These are phyloP conservation scores for Catocala sponsa DNA, from an alignment of 2,888 invertebrate species.

Conservation along the genomic window DNA sequence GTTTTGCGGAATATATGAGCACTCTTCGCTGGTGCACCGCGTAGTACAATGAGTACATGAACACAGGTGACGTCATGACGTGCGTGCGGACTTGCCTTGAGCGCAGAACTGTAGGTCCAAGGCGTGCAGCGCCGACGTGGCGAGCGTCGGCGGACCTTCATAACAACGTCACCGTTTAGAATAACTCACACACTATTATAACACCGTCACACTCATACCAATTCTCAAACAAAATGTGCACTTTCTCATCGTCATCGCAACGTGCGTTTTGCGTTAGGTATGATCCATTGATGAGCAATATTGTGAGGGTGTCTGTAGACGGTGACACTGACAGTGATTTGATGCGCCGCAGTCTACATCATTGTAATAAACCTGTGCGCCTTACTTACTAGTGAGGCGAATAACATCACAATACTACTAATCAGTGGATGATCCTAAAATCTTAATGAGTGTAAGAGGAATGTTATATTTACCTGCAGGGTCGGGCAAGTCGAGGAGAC, in stretches of 20 bases:
- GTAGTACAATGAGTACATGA: conserved; percentile 11
- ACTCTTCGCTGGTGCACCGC: neutral
- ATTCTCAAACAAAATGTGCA: too few relatives aligned
- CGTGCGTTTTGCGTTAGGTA: too few relatives aligned
- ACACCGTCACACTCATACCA: conserved; percentile 1
- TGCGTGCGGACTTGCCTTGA: conserved; percentile 76
- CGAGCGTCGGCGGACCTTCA: conserved; percentile 84
- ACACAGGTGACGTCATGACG: conserved; percentile 25
- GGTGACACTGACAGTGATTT: too few relatives aligned
- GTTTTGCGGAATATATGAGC: neutral
- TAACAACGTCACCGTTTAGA: conserved; percentile 56
- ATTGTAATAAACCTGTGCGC: too few relatives aligned
- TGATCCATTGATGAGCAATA: too few relatives aligned
- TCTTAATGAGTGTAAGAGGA: too few relatives aligned
- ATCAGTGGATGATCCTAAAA: too few relatives aligned
- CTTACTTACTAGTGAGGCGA: neutral
- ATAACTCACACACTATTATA: conserved; percentile 19
- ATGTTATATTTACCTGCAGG: conserved; percentile 65
- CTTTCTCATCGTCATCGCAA: too few relatives aligned
- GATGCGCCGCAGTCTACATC: too few relatives aligned
- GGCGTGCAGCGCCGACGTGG: conserved; percentile 84
- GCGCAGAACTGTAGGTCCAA: conserved; percentile 85
- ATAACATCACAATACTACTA: neutral
- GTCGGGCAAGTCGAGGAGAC: conserved; percentile 76
- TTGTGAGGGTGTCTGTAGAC: too few relatives aligned